Evolutionary conservation across 2,888 invertebrate species (phyloP).

Genomic region (Cheilosia soror): DNA sequence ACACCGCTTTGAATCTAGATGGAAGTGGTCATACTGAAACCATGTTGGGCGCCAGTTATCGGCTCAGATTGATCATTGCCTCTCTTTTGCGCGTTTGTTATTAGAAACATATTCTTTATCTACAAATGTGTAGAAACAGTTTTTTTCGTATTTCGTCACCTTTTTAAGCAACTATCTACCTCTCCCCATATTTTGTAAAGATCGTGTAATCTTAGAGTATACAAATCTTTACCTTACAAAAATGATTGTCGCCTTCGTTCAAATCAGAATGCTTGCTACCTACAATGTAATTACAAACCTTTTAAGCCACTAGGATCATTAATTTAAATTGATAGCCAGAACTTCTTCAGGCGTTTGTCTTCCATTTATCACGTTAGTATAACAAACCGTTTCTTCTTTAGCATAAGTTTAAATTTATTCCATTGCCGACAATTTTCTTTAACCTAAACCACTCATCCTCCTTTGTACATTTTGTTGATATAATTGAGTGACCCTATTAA

Average conservation of each 20-base stretch:
- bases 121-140: too few species aligned
- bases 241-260: neutral
- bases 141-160: too few species aligned
- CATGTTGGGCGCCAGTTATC: too few species aligned
- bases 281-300: neutral
- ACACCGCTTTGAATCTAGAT: too few species aligned
- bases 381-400: neutral
- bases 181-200: too few species aligned
- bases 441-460: neutral
- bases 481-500: constrained; percentile 13
- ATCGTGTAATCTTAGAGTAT: too few species aligned
- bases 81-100: too few species aligned
- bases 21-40: too few species aligned
- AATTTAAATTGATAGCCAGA: neutral
- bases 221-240: too few species aligned
- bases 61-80: too few species aligned
- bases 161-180: too few species aligned
- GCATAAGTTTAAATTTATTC: constrained; percentile 6
- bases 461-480: constrained; percentile 8
- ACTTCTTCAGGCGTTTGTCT: neutral
- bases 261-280: neutral
- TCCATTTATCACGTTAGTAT: neutral
- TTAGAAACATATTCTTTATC: too few species aligned
- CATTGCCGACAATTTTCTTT: constrained; percentile 11
- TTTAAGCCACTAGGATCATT: neutral